A percentile compares a stretch with the other conserved stretches of the same genome.
phyloP scores from a whole-genome alignment of 2,797 vertebrate genomes.

The Vultur gryphus region DNA sequence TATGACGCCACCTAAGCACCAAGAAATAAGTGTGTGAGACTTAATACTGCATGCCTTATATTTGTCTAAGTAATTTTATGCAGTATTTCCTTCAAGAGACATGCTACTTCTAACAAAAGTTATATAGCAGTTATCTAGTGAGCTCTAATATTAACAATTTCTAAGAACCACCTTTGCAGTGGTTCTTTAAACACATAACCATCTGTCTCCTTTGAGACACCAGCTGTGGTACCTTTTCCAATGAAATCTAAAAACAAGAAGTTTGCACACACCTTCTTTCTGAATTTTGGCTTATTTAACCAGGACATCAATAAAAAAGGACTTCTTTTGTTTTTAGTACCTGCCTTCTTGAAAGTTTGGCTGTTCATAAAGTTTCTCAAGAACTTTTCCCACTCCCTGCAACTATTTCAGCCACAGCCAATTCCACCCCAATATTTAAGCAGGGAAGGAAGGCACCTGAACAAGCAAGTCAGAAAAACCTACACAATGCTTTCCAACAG shows the following conservation, averaged over 20 bases:
- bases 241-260: background rate
- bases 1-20: background rate
- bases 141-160: background rate
- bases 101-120: background rate
- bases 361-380: background rate
- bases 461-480: constrained; percentile 45
- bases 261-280: background rate
- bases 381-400: background rate
- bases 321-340: constrained; percentile 26
- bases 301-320: background rate
- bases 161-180: background rate
- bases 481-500: constrained; percentile 46
- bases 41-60: background rate
- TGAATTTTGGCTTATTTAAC: background rate
- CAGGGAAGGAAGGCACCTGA: constrained; percentile 38
- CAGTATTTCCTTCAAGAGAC: background rate
- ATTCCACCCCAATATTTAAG: constrained; percentile 5
- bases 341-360: background rate
- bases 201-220: background rate
- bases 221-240: background rate
- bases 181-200: background rate
- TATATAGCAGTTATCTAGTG: background rate
- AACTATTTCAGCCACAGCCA: constrained; percentile 12
- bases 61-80: background rate
- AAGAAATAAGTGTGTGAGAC: background rate